Conservation (phyloP, 1,140 invertebrate species). For the Chrysomallon squamiferum region DNA sequence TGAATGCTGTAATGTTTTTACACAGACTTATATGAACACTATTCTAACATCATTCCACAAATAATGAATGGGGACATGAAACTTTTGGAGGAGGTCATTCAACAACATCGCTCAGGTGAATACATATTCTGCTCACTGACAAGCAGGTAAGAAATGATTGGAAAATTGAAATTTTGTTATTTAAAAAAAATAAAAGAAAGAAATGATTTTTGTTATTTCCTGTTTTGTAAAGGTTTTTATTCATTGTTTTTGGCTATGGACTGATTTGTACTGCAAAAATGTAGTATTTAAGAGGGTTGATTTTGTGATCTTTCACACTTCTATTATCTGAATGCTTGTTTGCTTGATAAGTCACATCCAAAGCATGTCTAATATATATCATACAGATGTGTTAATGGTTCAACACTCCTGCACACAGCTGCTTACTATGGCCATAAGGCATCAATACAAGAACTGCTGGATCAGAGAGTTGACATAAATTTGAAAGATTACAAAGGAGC, state of each 20-base stretch:
- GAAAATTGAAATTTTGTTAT: too few species aligned
- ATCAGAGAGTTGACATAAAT: constrained; percentile 49
- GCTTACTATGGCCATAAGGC: constrained; percentile 76
- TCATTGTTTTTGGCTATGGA: too few species aligned
- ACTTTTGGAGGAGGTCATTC: constrained; percentile 40
- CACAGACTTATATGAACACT: constrained; percentile 54
- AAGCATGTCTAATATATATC: too few species aligned
- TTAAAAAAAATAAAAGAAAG: too few species aligned
- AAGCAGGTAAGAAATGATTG: constrained; percentile 53
- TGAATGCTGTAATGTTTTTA: too few species aligned
- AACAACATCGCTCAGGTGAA: constrained; percentile 38
- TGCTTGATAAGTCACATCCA: too few species aligned
- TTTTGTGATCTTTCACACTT: too few species aligned
- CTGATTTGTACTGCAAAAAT: too few species aligned
- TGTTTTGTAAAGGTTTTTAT: too few species aligned
- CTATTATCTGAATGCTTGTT: too few species aligned
- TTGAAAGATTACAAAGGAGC: constrained; percentile 60
- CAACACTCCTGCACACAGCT: constrained; percentile 77
- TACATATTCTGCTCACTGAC: constrained; percentile 47
- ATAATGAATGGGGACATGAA: constrained; percentile 56
- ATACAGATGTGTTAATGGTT: constrained; percentile 67
- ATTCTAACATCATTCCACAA: constrained; percentile 53
- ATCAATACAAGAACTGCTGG: constrained; percentile 71
- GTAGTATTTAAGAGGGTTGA: too few species aligned
- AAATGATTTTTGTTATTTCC: too few species aligned